Conservation (phyloP, 2,113 vertebrate species). For the Morone chrysops region DNA sequence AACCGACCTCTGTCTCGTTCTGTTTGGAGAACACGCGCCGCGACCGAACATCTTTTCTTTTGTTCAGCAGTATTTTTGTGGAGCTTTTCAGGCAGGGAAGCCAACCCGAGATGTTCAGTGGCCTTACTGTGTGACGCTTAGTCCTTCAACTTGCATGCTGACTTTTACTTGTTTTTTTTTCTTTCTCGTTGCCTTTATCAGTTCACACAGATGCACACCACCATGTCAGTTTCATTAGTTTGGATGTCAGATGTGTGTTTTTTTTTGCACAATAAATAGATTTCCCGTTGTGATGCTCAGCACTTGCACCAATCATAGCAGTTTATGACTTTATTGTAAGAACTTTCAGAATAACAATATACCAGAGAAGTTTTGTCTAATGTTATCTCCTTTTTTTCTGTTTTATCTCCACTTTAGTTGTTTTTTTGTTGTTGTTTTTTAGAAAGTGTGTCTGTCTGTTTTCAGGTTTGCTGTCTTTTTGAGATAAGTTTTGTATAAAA, state of each 20-base stretch:
- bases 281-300: slow-evolving; percentile 6
- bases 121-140: slow-evolving; percentile 58
- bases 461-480: slow-evolving; percentile 13
- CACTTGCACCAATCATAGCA: slow-evolving; percentile 9
- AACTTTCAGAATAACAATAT: slow-evolving; percentile 25
- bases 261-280: slow-evolving; percentile 37
- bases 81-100: slow-evolving; percentile 36
- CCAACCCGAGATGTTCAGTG: slow-evolving; percentile 34
- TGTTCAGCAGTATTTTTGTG: slow-evolving; percentile 19
- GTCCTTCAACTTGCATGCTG: slow-evolving; percentile 33
- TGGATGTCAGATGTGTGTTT: neutral
- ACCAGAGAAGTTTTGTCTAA: slow-evolving; percentile 59
- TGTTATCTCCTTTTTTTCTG: neutral
- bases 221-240: neutral
- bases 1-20: slow-evolving; percentile 11
- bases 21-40: neutral
- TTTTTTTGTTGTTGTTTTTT: slow-evolving; percentile 9
- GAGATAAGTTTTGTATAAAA: slow-evolving; percentile 6
- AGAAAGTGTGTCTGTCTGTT: neutral
- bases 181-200: slow-evolving; percentile 47
- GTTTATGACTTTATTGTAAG: slow-evolving; percentile 29
- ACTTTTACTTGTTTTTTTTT: neutral
- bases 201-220: neutral
- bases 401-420: neutral
- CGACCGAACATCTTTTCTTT: neutral